These are phyloP conservation scores for Crypturellus undulatus DNA, from an alignment of 2,113 vertebrate species.

Conservation along the genomic window DNA sequence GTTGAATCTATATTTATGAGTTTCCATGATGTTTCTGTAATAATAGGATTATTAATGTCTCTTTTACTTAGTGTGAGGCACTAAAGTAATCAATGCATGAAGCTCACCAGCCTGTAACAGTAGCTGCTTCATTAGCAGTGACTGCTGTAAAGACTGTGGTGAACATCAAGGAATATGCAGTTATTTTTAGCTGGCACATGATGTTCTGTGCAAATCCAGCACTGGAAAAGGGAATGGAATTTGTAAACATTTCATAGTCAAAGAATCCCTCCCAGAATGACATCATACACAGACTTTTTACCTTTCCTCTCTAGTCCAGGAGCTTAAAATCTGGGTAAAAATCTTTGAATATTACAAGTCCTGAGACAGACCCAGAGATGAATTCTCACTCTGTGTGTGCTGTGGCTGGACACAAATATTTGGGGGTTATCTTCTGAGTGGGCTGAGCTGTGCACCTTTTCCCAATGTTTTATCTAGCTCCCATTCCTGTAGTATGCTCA, in stretches of 20 bases:
- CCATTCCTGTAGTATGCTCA: not conserved
- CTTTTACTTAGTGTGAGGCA: conserved; percentile 38
- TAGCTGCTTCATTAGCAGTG: conserved; percentile 27
- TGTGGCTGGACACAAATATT: not conserved
- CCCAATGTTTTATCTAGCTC: not conserved
- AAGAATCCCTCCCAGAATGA: not conserved
- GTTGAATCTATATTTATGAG: conserved; percentile 69
- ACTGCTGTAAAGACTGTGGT: not conserved
- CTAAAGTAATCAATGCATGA: conserved; percentile 17
- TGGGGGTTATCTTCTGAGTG: not conserved
- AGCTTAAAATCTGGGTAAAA: not conserved
- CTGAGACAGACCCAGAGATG: not conserved
- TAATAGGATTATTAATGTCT: conserved; percentile 33
- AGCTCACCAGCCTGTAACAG: not conserved
- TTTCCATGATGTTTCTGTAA: conserved; percentile 43
- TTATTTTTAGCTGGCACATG: not conserved
- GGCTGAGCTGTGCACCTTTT: not conserved
- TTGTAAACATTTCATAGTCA: not conserved
- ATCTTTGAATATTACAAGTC: not conserved
- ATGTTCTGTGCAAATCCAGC: conserved; percentile 14
- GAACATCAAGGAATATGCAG: not conserved
- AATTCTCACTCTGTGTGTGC: not conserved
- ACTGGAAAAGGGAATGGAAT: not conserved
- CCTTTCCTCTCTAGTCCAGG: not conserved
- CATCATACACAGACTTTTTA: not conserved